Base-by-base conservation (phyloP, 2,888 invertebrate species). In the Agrochola litura region DNA sequence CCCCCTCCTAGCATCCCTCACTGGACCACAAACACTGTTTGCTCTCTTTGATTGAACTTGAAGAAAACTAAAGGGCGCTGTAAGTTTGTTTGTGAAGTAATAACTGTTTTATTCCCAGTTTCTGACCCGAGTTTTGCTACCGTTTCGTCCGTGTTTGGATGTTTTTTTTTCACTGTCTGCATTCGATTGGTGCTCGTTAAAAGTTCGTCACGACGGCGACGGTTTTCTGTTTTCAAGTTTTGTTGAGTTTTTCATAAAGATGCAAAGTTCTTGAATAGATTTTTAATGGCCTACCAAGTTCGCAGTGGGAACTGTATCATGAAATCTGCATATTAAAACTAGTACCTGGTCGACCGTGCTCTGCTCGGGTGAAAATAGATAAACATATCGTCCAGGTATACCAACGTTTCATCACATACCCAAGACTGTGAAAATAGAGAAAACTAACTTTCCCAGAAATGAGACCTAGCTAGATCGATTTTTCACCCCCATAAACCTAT, bases 21-120 rank as follows among this genome's bases (percentile, higher is more conserved):
- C 71, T 87, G 90, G 90, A 89, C 91, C 90, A 88, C 90, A 86
- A 90, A 87, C 83, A 90, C 89, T 95, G 93, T 95, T 95, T 95
- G 93, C 94, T 92, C 92, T 94, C 93, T 93, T 92, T 95, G 95
- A 95, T 95, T 95, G 95, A 93, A 95, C 94, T 94, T 92, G 89
- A 93, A 94, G 93, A 92, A 92, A 89, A 93, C 89, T 88, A 90
- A 89, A 89, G 86, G 86, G 82, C 83, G 69, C 89, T 85, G 89
- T 91, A 92, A 92, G 89, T 93, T 92, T 93, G 93, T 90, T 88
- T 89, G 88, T 82, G 68, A 83, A 87, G 85, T 92, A 92, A 93
- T 93, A 93, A 93, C 92, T 91, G 89, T 92, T 90, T 92, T 92
- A 93, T 91, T 90, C 49, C 66, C 22, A 63, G 72, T 41, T 79